Percentiles rank a stretch among this genome's conserved stretches.
These are phyloP conservation scores for Periparus ater DNA, from an alignment of 2,797 vertebrate species.

Conservation along the genomic window DNA sequence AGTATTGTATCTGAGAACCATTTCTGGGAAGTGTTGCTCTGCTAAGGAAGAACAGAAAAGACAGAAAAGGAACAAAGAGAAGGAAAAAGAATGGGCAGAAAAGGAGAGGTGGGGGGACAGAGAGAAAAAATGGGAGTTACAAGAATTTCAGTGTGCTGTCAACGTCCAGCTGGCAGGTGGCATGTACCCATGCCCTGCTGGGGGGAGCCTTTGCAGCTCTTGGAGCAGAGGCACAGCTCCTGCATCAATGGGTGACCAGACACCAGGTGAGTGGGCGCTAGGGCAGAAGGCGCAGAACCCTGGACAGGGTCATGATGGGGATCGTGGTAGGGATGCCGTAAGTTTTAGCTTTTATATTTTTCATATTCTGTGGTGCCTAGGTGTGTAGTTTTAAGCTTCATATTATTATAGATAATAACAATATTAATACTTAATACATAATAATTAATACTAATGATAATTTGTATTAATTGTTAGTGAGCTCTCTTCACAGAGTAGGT, in stretches of 20 bases:
- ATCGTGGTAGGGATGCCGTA: background rate
- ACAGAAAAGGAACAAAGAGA: background rate
- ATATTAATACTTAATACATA: too few relatives aligned
- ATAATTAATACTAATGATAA: too few relatives aligned
- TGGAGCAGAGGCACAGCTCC: background rate
- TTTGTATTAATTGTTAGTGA: too few relatives aligned
- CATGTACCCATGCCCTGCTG: fast-evolving
- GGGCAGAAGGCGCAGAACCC: background rate
- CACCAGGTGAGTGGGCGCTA: fast-evolving
- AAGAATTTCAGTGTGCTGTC: background rate
- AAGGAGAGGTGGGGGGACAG: fast-evolving
- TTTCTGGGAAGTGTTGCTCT: background rate
- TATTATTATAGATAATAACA: too few relatives aligned
- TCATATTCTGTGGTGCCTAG: too few relatives aligned
- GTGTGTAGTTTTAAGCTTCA: too few relatives aligned
- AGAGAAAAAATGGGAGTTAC: background rate
- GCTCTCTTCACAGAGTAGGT: too few relatives aligned
- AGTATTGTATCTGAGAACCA: background rate
- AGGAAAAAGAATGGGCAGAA: background rate
- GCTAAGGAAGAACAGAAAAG: background rate
- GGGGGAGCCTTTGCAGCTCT: background rate
- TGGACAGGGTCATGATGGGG: too few relatives aligned
- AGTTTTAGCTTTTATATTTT: too few relatives aligned
- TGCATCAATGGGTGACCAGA: fast-evolving
- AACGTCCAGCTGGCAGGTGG: fast-evolving